Evolutionary conservation across 2,113 vertebrate species (phyloP).

Genomic region (Verasper variegatus): DNA sequence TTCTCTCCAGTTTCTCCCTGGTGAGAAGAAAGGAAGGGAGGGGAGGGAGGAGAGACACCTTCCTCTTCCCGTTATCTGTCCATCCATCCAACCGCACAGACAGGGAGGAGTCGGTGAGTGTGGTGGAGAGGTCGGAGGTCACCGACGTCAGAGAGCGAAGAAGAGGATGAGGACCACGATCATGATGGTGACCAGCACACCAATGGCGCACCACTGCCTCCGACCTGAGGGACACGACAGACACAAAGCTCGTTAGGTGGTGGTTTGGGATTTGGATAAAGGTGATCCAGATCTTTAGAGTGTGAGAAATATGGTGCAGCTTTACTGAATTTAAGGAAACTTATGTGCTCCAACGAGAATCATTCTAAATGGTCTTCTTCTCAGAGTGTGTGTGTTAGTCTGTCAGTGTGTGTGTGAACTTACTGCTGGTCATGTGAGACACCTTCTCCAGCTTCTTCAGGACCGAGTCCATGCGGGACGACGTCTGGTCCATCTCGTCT

Average conservation of each 20-base stretch:
- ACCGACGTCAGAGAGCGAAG: slow-evolving; percentile 77
- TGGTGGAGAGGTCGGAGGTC: slow-evolving; percentile 14
- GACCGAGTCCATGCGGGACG: slow-evolving; percentile 85
- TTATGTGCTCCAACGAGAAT: too few species aligned
- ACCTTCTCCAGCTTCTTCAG: slow-evolving; percentile 87
- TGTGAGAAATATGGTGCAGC: too few species aligned
- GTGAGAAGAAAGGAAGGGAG: not conserved
- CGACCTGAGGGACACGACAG: slow-evolving; percentile 67
- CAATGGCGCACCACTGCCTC: slow-evolving; percentile 86
- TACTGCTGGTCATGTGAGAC: slow-evolving; percentile 86
- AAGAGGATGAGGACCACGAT: slow-evolving; percentile 83
- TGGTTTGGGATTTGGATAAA: too few species aligned
- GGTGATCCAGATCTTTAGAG: too few species aligned
- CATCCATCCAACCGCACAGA: not conserved
- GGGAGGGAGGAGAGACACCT: not conserved
- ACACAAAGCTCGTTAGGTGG: too few species aligned
- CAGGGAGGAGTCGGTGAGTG: not conserved
- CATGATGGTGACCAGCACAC: slow-evolving; percentile 78
- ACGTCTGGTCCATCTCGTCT: slow-evolving; percentile 86
- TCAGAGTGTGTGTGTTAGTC: not conserved
- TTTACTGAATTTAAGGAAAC: too few species aligned
- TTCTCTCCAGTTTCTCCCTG: not conserved
- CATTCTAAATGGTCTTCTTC: too few species aligned
- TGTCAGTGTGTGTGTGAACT: slow-evolving; percentile 60
- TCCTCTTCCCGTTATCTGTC: not conserved